phyloP scores from a whole-genome alignment of 2,113 vertebrate genomes.

The Lathamus discolor region DNA sequence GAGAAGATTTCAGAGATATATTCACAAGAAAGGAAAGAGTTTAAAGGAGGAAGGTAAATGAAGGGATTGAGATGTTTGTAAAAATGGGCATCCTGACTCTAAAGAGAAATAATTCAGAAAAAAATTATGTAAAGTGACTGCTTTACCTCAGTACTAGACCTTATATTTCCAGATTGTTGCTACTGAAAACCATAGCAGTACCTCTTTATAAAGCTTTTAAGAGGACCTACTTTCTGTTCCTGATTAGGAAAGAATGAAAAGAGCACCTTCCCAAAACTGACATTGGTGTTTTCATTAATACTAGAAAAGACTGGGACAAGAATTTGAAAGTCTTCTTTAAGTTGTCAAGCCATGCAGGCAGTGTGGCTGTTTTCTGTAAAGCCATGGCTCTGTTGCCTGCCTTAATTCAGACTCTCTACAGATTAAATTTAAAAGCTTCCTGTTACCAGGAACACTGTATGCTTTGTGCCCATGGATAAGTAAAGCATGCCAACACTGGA shows the following conservation, averaged over 20 bases:
- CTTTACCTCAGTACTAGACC: not conserved
- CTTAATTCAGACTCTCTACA: conserved; percentile 17
- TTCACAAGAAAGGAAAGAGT: not conserved
- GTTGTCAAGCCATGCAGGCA: not conserved
- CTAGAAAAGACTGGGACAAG: not conserved
- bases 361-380: not conserved
- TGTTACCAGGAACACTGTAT: conserved; percentile 31
- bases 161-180: not conserved
- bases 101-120: not conserved
- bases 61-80: not conserved
- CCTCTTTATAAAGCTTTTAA: not conserved
- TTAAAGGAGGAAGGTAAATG: not conserved
- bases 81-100: not conserved
- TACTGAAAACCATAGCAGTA: not conserved
- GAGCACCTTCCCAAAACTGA: not conserved
- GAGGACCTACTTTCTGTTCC: not conserved
- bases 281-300: not conserved
- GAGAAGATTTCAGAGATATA: not conserved
- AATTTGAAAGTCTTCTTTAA: not conserved
- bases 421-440: conserved; percentile 58
- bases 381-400: not conserved
- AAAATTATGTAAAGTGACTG: not conserved
- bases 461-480: conserved; percentile 32
- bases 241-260: not conserved
- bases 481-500: conserved; percentile 17